Evolutionary conservation across 1,140 invertebrate species (phyloP).

Genomic region (Drosophila cardini): DNA sequence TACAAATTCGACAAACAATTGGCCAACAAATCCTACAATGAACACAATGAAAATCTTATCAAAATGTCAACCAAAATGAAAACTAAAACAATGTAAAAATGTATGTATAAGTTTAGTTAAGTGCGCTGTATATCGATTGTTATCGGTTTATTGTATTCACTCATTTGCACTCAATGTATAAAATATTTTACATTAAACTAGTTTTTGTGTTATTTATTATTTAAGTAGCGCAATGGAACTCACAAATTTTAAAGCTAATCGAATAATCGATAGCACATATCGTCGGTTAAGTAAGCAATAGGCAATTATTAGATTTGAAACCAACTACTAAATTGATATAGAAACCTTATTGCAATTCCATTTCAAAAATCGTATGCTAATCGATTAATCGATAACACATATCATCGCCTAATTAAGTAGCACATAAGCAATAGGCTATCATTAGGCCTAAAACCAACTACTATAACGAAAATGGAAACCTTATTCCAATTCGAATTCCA

Average conservation of each 20-base stretch:
- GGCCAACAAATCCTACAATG: slow-evolving; percentile 41
- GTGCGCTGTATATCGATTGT: slow-evolving; percentile 46
- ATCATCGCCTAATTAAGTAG: slow-evolving; percentile 42
- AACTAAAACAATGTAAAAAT: background rate
- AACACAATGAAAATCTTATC: background rate
- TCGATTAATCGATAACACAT: slow-evolving; percentile 30
- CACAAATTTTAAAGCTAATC: slow-evolving; percentile 37
- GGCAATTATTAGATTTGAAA: slow-evolving; percentile 65
- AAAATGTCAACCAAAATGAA: slow-evolving; percentile 13
- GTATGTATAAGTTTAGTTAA: slow-evolving; percentile 43
- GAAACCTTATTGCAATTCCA: slow-evolving; percentile 13
- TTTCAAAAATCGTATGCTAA: background rate
- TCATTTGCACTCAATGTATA: slow-evolving; percentile 40
- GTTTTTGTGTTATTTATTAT: slow-evolving; percentile 33
- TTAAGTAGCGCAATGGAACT: slow-evolving; percentile 62
- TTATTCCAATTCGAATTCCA: slow-evolving; percentile 13
- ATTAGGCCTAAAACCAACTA: slow-evolving; percentile 51
- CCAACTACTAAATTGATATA: slow-evolving; percentile 2
- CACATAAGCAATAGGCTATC: slow-evolving; percentile 54
- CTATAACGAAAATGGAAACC: slow-evolving; percentile 5
- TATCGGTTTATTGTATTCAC: slow-evolving; percentile 66
- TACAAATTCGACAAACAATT: slow-evolving; percentile 57
- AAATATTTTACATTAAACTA: slow-evolving; percentile 39
- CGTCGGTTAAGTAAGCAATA: slow-evolving; percentile 29
- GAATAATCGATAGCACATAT: slow-evolving; percentile 40